Conservation (phyloP, 1,140 invertebrate species). For the Trachymyrmex cornetzi region DNA sequence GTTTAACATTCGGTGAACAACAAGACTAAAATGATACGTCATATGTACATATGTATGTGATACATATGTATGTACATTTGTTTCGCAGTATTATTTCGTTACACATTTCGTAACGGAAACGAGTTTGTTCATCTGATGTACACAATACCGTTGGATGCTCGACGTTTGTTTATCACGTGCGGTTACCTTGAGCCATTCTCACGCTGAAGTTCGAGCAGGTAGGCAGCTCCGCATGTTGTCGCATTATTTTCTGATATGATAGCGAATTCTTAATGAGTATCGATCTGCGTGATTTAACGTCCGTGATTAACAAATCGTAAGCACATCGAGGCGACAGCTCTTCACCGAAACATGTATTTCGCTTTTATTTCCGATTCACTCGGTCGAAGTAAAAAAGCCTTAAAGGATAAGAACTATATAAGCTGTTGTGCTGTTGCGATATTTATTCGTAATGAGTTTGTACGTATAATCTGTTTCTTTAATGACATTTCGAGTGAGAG, state of each 20-base stretch:
- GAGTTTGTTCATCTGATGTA: too few relatives aligned
- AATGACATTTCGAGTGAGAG: not conserved
- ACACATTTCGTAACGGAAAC: too few relatives aligned
- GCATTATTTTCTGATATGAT: not conserved
- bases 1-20: too few relatives aligned
- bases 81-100: too few relatives aligned
- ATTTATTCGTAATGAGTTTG: not conserved
- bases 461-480: not conserved
- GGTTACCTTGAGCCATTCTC: too few relatives aligned
- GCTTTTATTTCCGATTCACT: not conserved
- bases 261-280: not conserved
- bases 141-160: too few relatives aligned
- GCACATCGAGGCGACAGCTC: not conserved
- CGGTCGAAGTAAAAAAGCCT: not conserved
- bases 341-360: not conserved
- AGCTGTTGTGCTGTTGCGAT: not conserved
- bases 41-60: too few relatives aligned
- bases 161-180: too few relatives aligned
- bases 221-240: not conserved
- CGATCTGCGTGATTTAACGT: not conserved
- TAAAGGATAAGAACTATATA: not conserved
- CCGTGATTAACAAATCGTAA: not conserved
- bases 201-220: too few relatives aligned
- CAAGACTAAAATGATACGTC: too few relatives aligned
- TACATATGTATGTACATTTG: too few relatives aligned